Evolutionary conservation across 2,797 vertebrate genomes (phyloP).

Genomic region (Helostoma temminkii): DNA sequence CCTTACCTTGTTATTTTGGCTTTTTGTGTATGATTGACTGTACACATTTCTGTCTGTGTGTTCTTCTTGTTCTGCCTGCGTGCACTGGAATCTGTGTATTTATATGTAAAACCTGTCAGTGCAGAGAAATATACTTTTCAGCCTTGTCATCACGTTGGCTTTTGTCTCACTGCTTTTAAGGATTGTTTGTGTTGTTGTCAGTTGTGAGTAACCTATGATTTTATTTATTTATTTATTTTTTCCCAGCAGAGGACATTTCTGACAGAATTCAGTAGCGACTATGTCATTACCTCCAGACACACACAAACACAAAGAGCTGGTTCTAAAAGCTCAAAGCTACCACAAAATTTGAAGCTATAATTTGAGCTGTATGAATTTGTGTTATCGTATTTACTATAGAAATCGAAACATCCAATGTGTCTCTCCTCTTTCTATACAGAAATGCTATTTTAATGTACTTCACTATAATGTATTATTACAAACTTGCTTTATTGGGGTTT

Average conservation of each 20-base stretch:
- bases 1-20: neutral
- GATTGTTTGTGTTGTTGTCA: neutral
- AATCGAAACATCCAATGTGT: too few species aligned
- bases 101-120: neutral
- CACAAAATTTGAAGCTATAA: neutral
- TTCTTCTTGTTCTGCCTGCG: too few species aligned
- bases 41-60: neutral
- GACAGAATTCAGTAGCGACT: neutral
- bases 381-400: too few species aligned
- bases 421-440: too few species aligned
- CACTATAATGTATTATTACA: too few species aligned
- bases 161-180: neutral
- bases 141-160: neutral
- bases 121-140: neutral
- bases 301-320: neutral
- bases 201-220: constrained; percentile 15
- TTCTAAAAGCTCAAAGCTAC: too few species aligned
- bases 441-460: too few species aligned
- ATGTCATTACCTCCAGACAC: neutral
- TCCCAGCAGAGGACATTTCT: neutral
- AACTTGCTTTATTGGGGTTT: too few species aligned
- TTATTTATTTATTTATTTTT: constrained; percentile 3
- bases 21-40: neutral
- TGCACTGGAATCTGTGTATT: neutral
- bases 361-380: neutral